phyloP scores from a whole-genome alignment of 2,113 vertebrate genomes.

The Ctenodactylus gundi region DNA sequence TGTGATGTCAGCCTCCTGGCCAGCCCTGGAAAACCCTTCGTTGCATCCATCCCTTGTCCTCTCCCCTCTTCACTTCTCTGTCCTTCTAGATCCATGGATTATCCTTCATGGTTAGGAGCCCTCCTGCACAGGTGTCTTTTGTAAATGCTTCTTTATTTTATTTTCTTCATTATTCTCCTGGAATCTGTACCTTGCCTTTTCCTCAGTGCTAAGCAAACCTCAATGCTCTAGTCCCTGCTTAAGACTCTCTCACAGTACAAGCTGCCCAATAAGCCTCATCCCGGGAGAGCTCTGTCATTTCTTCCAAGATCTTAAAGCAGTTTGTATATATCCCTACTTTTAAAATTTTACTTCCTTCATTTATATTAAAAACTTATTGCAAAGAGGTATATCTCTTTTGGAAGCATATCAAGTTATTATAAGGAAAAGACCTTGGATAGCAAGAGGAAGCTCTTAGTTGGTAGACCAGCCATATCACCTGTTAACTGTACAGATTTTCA shows the following conservation, averaged over 20 bases:
- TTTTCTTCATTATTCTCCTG: not conserved
- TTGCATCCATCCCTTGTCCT: rapidly evolving
- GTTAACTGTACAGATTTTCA: not conserved
- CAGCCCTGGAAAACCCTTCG: not conserved
- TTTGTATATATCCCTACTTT: not conserved
- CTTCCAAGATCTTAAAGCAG: not conserved
- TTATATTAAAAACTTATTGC: not conserved
- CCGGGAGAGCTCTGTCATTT: not conserved
- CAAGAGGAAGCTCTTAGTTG: not conserved
- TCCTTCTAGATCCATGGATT: not conserved
- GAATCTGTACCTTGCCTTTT: not conserved
- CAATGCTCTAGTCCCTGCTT: not conserved
- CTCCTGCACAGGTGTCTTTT: not conserved
- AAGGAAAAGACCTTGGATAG: not conserved
- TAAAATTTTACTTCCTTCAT: not conserved
- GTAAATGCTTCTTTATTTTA: not conserved
- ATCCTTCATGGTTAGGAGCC: not conserved
- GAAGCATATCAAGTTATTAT: not conserved
- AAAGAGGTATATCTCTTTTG: not conserved
- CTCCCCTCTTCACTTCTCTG: not conserved
- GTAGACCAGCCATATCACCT: not conserved
- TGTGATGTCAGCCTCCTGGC: not conserved
- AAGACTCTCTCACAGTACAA: not conserved
- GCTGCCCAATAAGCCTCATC: not conserved
- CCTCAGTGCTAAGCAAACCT: not conserved